A percentile compares a stretch with the other conserved stretches of the same genome.
These are phyloP conservation scores for Hartigia nigra DNA, from an alignment of 2,888 invertebrate species.

Conservation along the genomic window DNA sequence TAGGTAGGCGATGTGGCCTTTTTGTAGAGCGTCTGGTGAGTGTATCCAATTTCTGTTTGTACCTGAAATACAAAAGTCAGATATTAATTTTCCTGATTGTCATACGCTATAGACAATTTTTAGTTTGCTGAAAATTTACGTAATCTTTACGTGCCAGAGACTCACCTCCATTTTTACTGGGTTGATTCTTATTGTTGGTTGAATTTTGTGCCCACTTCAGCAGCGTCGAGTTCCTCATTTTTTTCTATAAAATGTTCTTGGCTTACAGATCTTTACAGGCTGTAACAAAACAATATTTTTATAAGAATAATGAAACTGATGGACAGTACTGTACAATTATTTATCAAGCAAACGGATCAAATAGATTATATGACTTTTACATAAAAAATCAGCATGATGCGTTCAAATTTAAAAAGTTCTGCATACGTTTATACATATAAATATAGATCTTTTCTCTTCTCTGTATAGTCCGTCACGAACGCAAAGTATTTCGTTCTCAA, in stretches of 20 bases:
- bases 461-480: not conserved
- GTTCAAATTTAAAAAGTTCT: not conserved
- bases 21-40: conserved; percentile 91
- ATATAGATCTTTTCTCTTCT: not conserved
- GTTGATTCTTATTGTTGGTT: conserved; percentile 66
- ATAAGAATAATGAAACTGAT: not conserved
- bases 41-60: conserved; percentile 87
- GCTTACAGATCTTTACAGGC: not conserved
- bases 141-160: not conserved
- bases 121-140: not conserved
- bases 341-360: not conserved
- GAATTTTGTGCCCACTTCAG: conserved; percentile 71
- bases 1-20: conserved; percentile 96
- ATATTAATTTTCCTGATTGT: not conserved
- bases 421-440: not conserved
- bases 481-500: not conserved
- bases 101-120: not conserved
- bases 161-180: conserved; percentile 61
- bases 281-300: conserved; percentile 19
- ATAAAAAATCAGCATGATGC: not conserved
- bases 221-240: conserved; percentile 70
- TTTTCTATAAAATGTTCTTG: conserved; percentile 16
- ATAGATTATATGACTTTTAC: not conserved
- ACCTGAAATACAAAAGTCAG: conserved; percentile 53
- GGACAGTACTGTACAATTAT: not conserved